Conservation (phyloP, 2,113 vertebrate species). For the Dolichotis patagonum region DNA sequence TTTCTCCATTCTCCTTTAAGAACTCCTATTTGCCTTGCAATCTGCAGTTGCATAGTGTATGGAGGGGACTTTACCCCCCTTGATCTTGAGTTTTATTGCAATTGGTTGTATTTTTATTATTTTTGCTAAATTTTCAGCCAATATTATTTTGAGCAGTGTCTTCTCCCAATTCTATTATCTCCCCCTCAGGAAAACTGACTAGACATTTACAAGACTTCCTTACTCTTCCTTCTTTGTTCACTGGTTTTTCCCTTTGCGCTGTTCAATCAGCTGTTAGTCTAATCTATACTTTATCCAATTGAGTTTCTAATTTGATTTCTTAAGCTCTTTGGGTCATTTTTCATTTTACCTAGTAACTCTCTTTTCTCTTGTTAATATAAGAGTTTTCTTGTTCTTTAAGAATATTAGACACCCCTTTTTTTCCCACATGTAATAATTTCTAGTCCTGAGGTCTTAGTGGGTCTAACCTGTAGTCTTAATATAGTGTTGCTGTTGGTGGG, state of each 20-base stretch:
- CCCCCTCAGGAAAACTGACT: neutral
- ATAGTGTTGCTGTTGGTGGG: neutral
- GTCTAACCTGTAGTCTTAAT: neutral
- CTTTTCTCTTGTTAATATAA: neutral
- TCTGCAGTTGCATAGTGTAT: neutral
- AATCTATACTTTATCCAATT: neutral
- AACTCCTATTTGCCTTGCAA: conserved; percentile 38
- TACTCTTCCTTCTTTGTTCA: neutral
- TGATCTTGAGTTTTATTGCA: neutral
- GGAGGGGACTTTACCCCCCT: neutral
- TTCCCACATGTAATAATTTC: neutral
- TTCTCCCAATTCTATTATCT: conserved; percentile 17
- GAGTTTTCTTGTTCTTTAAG: conserved; percentile 28
- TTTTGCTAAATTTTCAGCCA: conserved; percentile 59
- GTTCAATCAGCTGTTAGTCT: conserved; percentile 25
- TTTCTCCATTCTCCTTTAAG: neutral
- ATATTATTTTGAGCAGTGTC: neutral
- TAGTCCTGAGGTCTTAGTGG: neutral
- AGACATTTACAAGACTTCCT: neutral
- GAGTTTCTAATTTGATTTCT: conserved; percentile 48
- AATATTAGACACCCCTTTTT: neutral
- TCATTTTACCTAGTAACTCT: conserved; percentile 2
- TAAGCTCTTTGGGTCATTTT: neutral
- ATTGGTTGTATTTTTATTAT: conserved; percentile 27
- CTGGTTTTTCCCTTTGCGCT: conserved; percentile 3